Evolutionary conservation across 2,888 invertebrate species (phyloP).

Genomic region (Hybos culiciformis): DNA sequence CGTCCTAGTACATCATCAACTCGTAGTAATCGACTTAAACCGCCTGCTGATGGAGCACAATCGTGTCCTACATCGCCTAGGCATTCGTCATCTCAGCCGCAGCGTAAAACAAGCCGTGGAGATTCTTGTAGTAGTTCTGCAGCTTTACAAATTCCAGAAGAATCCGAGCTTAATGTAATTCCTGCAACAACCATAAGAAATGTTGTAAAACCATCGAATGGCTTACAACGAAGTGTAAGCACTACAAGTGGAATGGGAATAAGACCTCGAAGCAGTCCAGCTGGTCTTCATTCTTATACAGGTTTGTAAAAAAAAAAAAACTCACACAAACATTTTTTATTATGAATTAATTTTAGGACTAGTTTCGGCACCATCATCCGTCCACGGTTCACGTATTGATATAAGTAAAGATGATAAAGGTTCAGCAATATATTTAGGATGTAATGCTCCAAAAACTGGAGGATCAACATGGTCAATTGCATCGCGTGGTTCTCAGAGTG

Average conservation of each 20-base stretch:
- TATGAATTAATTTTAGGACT: background rate
- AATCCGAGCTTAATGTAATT: background rate
- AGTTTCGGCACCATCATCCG: conserved; percentile 54
- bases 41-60: conserved; percentile 27
- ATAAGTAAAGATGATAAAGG: conserved; percentile 45
- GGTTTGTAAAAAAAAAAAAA: conserved; percentile 30
- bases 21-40: conserved; percentile 15
- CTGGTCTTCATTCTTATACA: conserved; percentile 64
- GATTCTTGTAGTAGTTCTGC: background rate
- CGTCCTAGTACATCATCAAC: conserved; percentile 31
- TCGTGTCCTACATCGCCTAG: conserved; percentile 36
- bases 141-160: background rate
- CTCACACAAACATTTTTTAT: background rate
- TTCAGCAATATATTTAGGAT: conserved; percentile 47
- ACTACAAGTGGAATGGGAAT: conserved; percentile 34
- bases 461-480: conserved; percentile 29
- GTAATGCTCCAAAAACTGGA: conserved; percentile 29
- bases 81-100: conserved; percentile 28
- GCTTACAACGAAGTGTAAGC: conserved; percentile 29
- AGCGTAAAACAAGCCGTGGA: conserved; percentile 15
- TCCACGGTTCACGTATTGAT: conserved; percentile 57
- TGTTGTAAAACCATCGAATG: conserved; percentile 6
- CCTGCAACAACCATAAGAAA: background rate
- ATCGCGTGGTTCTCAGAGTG: conserved; percentile 43
- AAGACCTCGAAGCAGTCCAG: conserved; percentile 63